Base-by-base conservation (phyloP, 2,888 invertebrate species). In the Philaethria dido region DNA sequence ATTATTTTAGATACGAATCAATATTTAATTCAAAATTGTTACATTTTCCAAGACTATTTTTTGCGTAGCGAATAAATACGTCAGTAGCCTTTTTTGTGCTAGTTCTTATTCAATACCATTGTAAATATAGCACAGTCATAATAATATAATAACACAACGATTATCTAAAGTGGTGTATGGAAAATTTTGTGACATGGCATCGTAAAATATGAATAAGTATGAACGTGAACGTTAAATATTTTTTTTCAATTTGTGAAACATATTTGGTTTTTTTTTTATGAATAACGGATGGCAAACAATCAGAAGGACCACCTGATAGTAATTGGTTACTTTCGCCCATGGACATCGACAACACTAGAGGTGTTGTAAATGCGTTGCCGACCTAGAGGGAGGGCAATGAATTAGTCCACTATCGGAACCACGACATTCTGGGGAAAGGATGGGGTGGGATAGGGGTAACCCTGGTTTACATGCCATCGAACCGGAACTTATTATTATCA, bases 81-180 rank as follows among this genome's bases (percentile, higher is more conserved):
- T 88, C 86, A 85, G 11, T 29, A n/a, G 29, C 16, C 6, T n/a
- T 50, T 50, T 50, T 29, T 50, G 50, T 29, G n/a, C 13, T 13
- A 11, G 16, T 16, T 22, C 48, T 50, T 25, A 25, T 50, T 50
- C 16, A 50, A 50, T 50, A 50, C 50, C n/a, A 50, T 50, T 50
- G 50, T 29, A 50, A 16, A 50, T 50, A 50, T 50, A 50, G 50
- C 29, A 11, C 48, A 50, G 48, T 14, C 14, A n/a, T 25, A 50
- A 50, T 50, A 50, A 50, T 50, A 50, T 50, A 50, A 50, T 50
- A 25, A 50, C 48, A 25, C 48, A 50, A 25, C 48, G 8, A 50
- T 50, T 50, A 50, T 50, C 25, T 50, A 50, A 50, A 50, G 8
- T n/a, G 48, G 11, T 25, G 48, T 29, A 50, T 29, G 29, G 50